phyloP scores from a whole-genome alignment of 2,888 invertebrate genomes.

The Meliscaeva auricollis region DNA sequence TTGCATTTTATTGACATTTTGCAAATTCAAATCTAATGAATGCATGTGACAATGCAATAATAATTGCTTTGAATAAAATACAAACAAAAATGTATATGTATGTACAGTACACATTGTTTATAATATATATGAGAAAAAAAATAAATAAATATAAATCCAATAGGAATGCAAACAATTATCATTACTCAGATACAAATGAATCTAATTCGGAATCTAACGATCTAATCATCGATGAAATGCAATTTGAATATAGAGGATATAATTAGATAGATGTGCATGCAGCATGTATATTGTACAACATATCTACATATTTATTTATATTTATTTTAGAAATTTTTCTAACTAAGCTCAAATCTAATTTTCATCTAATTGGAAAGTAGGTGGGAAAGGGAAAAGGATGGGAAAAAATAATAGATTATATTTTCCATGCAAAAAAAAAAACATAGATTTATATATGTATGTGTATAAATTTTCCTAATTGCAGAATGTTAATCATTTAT shows the following conservation, averaged over 20 bases:
- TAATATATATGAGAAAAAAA: too few species aligned
- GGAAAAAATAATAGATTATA: constrained; percentile 50
- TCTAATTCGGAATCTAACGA: constrained; percentile 56
- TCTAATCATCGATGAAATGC: constrained; percentile 70
- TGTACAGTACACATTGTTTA: too few species aligned
- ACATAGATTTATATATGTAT: neutral
- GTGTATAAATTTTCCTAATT: constrained; percentile 53
- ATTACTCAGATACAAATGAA: constrained; percentile 56
- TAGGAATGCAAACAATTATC: constrained; percentile 43
- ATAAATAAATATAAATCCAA: neutral
- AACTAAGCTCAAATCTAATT: constrained; percentile 66
- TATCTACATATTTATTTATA: constrained; percentile 1
- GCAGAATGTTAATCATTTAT: constrained; percentile 73
- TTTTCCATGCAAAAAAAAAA: constrained; percentile 1
- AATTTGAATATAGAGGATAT: constrained; percentile 63
- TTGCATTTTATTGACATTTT: constrained; percentile 71
- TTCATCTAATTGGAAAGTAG: constrained; percentile 49
- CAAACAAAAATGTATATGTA: neutral
- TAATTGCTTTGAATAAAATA: constrained; percentile 51
- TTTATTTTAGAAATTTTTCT: constrained; percentile 32
- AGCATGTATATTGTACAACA: neutral
- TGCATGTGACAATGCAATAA: constrained; percentile 68
- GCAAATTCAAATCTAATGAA: constrained; percentile 61
- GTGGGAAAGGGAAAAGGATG: neutral
- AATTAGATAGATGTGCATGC: constrained; percentile 23